Evolutionary conservation across 2,888 invertebrate species (phyloP).

Genomic region (Standfussiana lucernea): DNA sequence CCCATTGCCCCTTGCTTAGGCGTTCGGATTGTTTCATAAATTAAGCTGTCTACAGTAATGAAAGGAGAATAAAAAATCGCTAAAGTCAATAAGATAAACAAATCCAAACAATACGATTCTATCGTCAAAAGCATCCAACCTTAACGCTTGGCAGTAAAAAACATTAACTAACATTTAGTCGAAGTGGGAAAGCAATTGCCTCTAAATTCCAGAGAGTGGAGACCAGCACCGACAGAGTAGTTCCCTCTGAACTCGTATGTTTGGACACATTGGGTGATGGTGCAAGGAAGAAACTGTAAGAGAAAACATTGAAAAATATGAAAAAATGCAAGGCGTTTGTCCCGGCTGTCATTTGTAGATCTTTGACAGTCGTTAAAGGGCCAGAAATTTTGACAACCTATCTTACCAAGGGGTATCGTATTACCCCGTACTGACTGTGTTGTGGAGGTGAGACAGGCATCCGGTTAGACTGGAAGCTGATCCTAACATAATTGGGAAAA

Average conservation of each 20-base stretch:
- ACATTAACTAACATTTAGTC: constrained; percentile 56
- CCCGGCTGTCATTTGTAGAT: too few species aligned
- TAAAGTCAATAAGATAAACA: constrained; percentile 4
- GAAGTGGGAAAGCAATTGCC: constrained; percentile 69
- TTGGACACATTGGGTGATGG: constrained; percentile 29
- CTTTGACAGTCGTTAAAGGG: too few species aligned
- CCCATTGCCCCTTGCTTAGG: neutral
- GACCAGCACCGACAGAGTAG: constrained; percentile 28
- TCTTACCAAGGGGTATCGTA: too few species aligned
- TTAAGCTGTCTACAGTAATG: neutral
- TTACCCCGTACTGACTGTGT: too few species aligned
- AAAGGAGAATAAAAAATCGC: neutral
- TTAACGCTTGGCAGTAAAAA: constrained; percentile 37
- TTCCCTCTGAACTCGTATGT: constrained; percentile 29
- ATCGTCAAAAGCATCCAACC: neutral
- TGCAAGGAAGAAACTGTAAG: constrained; percentile 25
- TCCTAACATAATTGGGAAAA: too few species aligned
- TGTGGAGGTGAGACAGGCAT: too few species aligned
- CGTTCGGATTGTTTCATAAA: neutral
- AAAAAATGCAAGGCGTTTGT: neutral
- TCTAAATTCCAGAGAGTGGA: constrained; percentile 59
- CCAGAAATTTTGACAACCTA: too few species aligned
- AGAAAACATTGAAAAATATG: neutral
- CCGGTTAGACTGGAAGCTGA: too few species aligned
- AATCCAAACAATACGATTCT: neutral